These are phyloP conservation scores for Hemicrepidius hirtus DNA, from an alignment of 2,888 invertebrate genomes.

Conservation along the genomic window DNA sequence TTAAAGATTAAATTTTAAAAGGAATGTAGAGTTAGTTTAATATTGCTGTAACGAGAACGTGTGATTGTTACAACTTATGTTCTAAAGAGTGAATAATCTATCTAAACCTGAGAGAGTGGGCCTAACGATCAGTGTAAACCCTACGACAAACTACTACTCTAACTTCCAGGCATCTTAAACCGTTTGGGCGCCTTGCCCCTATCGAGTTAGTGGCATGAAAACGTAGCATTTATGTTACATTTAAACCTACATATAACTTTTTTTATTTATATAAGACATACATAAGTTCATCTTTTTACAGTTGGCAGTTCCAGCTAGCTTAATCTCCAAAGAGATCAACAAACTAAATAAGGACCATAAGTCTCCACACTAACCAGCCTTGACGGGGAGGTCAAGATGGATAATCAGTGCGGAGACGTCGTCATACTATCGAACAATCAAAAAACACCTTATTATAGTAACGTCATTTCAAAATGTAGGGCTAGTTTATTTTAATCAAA, in stretches of 20 bases:
- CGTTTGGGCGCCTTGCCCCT: conserved; percentile 50
- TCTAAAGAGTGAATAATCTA: conserved; percentile 51
- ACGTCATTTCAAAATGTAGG: conserved; percentile 59
- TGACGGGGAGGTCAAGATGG: conserved; percentile 18
- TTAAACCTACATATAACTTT: conserved; percentile 67
- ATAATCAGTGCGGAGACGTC: conserved; percentile 57
- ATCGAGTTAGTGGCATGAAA: conserved; percentile 62
- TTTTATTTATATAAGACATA: conserved; percentile 69
- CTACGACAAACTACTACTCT: conserved; percentile 60
- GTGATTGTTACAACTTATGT: conserved; percentile 50
- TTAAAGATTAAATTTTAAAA: conserved; percentile 30
- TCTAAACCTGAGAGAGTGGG: conserved; percentile 70
- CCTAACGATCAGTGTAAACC: conserved; percentile 67
- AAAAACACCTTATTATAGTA: conserved; percentile 63
- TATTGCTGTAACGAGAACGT: conserved; percentile 50
- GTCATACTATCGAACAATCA: conserved; percentile 64
- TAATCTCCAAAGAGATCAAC: conserved; percentile 69
- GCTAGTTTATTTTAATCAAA: conserved; percentile 61
- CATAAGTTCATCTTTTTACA: conserved; percentile 71
- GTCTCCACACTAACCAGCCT: conserved; percentile 59
- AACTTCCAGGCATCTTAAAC: conserved; percentile 52
- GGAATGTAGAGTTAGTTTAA: conserved; percentile 45
- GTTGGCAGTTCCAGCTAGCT: conserved; percentile 73
- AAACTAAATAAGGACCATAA: conserved; percentile 66
- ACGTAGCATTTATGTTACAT: conserved; percentile 67